Evolutionary conservation across 2,888 invertebrate genomes (phyloP), one percentile per base, ranked within the genome.

Genomic region (Mesodorylaimus sp.): DNA sequence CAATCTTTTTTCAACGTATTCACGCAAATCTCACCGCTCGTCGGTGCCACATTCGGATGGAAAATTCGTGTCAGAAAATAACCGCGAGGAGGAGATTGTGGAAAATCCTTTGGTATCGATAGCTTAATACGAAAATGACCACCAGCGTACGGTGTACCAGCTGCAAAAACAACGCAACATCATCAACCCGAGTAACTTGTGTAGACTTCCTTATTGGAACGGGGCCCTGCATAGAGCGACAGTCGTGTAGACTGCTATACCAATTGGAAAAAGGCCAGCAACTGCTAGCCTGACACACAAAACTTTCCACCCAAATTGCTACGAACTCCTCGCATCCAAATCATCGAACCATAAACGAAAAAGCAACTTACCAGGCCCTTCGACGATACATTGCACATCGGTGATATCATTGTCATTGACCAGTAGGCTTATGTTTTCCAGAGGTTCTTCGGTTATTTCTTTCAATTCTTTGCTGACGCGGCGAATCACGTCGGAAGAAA

Each of bases 1-100:
- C 91, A 91, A 74, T 89, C 91, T 72, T 83, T 87, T 71, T 86
- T 85, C 54, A 93, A 75, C 53, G 91, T 89, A 71, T 89, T 87
- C 5, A 91, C 91, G 73, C 91, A 93, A 64, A 93, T 91, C 72
- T 89, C 89, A 53, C 91, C 91, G 72, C 81, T 84, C 48, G 60
- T 60, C 53, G 77, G 73, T 45, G 89, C 81, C 59, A 93, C 89
- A 74, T 93, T 93, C 26, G 91, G 91, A 71, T 93, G 91, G 73
- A 93, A 93, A 66, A 93, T 86, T 75, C 84, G 86, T 49, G 91
- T 93, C 54, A 87, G 74, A 70, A 93, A 93, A 72, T 67, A 73
- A n/a, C 71, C 89, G 72, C 88, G 88, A 44, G 91, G 91, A 57
- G 91, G 87, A 59, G 80, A 78, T 60, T 79, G 76, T 10, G 91